These are phyloP conservation scores for Platycnemis pennipes DNA, from an alignment of 2,888 invertebrate species.

Conservation along the genomic window DNA sequence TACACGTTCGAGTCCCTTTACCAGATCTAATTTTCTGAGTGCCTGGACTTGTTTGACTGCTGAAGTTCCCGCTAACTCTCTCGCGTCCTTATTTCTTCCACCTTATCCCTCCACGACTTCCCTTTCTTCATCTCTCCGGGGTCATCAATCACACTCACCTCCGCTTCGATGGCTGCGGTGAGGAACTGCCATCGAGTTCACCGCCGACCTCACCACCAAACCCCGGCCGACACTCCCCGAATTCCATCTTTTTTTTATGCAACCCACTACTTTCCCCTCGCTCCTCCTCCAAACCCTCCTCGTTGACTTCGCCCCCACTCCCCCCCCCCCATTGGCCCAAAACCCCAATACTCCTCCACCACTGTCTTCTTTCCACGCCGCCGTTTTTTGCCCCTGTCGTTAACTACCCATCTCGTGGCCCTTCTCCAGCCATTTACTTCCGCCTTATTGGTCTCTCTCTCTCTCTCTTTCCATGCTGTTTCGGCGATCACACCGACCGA, in stretches of 20 bases:
- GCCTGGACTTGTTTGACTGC: background rate
- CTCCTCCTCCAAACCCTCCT: background rate
- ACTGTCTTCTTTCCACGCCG: background rate
- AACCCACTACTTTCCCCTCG: background rate
- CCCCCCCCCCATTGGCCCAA: too few relatives aligned
- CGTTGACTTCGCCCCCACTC: slow-evolving; percentile 6
- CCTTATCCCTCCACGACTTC: background rate
- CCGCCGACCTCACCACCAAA: background rate
- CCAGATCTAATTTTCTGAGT: background rate
- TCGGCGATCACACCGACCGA: background rate
- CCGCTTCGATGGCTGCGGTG: slow-evolving; percentile 49
- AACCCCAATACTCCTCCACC: slow-evolving; percentile 39
- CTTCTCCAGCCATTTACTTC: slow-evolving; percentile 27
- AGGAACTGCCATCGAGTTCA: slow-evolving; percentile 47
- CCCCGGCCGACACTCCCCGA: background rate
- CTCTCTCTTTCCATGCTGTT: background rate
- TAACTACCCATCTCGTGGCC: slow-evolving; percentile 52
- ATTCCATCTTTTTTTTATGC: slow-evolving; percentile 9
- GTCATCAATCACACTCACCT: slow-evolving; percentile 65
- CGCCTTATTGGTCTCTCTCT: slow-evolving; percentile 3
- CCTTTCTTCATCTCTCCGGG: slow-evolving; percentile 13
- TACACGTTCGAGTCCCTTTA: background rate
- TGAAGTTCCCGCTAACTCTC: background rate
- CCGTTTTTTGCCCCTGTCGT: slow-evolving; percentile 51
- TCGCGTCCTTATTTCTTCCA: background rate